These are phyloP conservation scores for Chrysomela aeneicollis DNA, from an alignment of 2,888 invertebrate genomes.

Conservation along the genomic window DNA sequence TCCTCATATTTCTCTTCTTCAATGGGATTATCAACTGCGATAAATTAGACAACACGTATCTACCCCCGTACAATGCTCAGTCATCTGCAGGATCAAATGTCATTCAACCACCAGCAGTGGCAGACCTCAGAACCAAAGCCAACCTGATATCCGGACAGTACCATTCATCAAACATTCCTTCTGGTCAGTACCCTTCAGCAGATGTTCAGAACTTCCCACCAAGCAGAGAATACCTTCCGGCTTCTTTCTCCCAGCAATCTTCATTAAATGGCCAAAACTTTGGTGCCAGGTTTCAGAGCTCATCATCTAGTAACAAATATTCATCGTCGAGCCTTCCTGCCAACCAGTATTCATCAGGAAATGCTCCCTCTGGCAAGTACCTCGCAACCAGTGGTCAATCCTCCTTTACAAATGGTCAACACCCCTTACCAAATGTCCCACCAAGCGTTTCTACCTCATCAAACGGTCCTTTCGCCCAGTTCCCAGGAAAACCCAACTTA, in stretches of 20 bases:
- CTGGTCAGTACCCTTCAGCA: background rate
- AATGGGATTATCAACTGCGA: slow-evolving; percentile 37
- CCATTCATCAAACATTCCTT: background rate
- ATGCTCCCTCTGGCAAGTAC: background rate
- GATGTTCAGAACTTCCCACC: background rate
- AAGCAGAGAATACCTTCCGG: background rate
- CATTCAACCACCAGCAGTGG: slow-evolving; percentile 9
- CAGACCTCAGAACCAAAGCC: slow-evolving; percentile 1
- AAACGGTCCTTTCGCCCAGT: background rate
- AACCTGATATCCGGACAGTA: too few species aligned
- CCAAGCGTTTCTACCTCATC: background rate
- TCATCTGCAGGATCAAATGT: slow-evolving; percentile 6
- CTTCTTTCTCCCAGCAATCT: background rate
- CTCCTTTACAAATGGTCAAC: background rate
- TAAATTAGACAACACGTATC: slow-evolving; percentile 45
- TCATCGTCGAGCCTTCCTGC: too few species aligned
- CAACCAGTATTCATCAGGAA: too few species aligned
- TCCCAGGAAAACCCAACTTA: background rate
- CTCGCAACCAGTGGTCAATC: background rate
- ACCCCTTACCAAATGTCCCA: background rate
- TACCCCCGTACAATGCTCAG: slow-evolving; percentile 23
- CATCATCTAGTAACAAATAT: too few species aligned
- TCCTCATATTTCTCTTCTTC: slow-evolving; percentile 38
- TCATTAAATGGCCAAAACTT: slow-evolving; percentile 4
- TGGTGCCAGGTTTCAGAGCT: too few species aligned